A percentile compares a stretch with the other conserved stretches of the same genome.
Evolutionary conservation across 2,797 vertebrate genomes (phyloP).

Genomic region (Mus spretus): DNA sequence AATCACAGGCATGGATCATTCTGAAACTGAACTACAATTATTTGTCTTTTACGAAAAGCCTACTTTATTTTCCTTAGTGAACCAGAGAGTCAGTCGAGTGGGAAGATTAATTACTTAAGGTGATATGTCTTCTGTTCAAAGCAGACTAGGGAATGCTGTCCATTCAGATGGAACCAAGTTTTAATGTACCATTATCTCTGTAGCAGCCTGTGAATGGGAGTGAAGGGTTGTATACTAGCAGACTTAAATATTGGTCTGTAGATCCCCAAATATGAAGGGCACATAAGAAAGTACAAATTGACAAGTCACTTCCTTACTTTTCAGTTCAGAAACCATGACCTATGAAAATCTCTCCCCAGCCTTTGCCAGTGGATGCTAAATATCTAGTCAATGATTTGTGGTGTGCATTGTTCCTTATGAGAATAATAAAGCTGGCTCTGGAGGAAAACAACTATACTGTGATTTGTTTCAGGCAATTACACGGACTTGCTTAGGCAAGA

Average conservation of each 20-base stretch:
- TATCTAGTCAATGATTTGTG: not conserved
- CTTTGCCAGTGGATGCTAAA: not conserved
- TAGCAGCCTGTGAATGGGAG: not conserved
- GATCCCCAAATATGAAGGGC: not conserved
- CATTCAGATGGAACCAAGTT: fast-evolving
- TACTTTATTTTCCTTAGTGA: not conserved
- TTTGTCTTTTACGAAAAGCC: constrained; percentile 28
- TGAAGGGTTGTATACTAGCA: not conserved
- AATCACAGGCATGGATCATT: not conserved
- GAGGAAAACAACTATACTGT: not conserved
- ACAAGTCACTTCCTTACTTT: not conserved
- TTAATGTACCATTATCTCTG: fast-evolving
- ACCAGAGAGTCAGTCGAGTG: not conserved
- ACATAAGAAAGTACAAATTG: not conserved
- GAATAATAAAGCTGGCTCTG: not conserved
- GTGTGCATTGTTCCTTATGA: not conserved
- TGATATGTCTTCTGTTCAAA: not conserved
- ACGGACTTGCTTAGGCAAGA: not conserved
- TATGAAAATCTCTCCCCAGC: not conserved
- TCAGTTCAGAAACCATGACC: not conserved
- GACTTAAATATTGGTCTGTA: not conserved
- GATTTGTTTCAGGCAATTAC: not conserved
- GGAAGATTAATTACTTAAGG: not conserved
- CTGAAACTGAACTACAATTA: not conserved
- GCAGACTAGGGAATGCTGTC: not conserved